These are phyloP conservation scores for Drosophila baimaii DNA, from an alignment of 1,140 invertebrate genomes.

Conservation along the genomic window DNA sequence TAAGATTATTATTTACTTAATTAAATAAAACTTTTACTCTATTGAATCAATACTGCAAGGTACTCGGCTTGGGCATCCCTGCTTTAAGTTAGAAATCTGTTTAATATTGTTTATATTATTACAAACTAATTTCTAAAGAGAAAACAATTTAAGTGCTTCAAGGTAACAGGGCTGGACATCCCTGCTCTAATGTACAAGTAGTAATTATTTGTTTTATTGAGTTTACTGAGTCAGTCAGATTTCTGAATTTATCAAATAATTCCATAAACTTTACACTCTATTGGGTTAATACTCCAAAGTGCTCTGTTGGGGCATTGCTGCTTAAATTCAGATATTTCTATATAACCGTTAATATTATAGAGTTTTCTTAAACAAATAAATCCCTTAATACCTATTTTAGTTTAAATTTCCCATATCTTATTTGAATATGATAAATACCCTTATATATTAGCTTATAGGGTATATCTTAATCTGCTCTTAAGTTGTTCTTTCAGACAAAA, in stretches of 20 bases:
- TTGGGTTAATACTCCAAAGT: too few species aligned
- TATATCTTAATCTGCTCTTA: conserved; percentile 5
- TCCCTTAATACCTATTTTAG: background rate
- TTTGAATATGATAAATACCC: background rate
- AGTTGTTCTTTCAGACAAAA: conserved; percentile 28
- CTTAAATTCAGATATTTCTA: too few species aligned
- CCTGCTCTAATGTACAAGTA: too few species aligned
- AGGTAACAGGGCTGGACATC: background rate
- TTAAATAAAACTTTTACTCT: background rate
- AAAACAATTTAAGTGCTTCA: background rate
- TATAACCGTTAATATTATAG: too few species aligned
- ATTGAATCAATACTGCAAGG: background rate
- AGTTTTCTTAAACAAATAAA: background rate
- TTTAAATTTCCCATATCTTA: background rate
- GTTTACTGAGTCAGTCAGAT: too few species aligned
- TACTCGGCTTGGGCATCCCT: background rate
- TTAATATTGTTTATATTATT: background rate
- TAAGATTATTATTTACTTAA: background rate
- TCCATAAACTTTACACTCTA: too few species aligned
- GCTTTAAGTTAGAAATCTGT: background rate
- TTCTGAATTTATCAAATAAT: too few species aligned
- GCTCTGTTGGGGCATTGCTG: too few species aligned
- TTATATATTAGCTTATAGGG: background rate
- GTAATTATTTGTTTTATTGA: too few species aligned
- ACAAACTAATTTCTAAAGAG: too few species aligned